Conservation (phyloP, 2,797 vertebrate species). For the Myripristis jacobus region DNA sequence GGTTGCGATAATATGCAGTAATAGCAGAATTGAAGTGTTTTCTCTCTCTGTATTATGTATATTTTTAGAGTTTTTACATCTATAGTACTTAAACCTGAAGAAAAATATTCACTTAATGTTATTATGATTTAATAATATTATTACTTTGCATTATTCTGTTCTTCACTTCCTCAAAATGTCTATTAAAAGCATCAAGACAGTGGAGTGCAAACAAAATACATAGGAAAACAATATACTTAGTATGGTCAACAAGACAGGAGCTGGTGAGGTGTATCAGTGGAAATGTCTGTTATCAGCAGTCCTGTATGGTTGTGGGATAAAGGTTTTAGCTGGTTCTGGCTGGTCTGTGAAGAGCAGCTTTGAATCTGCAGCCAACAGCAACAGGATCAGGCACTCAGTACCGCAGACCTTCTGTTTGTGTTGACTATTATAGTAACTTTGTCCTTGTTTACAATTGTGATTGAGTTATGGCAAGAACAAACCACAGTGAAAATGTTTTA, state of each 20-base stretch:
- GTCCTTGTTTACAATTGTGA: background rate
- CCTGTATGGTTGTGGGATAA: background rate
- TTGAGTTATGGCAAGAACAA: background rate
- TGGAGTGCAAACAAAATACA: background rate
- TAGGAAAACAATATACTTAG: background rate
- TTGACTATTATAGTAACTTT: background rate
- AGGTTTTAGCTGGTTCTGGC: conserved; percentile 7
- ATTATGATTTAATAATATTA: too few relatives aligned
- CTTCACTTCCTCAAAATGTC: too few relatives aligned
- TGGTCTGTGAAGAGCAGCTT: background rate
- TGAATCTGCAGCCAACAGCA: too few relatives aligned
- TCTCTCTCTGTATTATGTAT: too few relatives aligned
- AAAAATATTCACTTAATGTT: background rate
- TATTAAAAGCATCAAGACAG: background rate
- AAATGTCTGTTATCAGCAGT: background rate
- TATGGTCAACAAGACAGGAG: background rate
- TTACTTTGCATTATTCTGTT: too few relatives aligned
- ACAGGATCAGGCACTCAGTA: too few relatives aligned
- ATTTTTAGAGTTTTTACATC: too few relatives aligned
- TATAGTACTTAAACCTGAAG: too few relatives aligned
- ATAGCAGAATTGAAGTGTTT: too few relatives aligned
- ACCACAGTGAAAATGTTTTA: background rate
- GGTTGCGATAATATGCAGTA: too few relatives aligned
- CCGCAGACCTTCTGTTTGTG: background rate
- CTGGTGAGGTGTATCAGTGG: background rate